Evolutionary conservation across 1,140 invertebrate species (phyloP), one percentile per base, ranked within the genome.

Genomic region (Diprion similis): DNA sequence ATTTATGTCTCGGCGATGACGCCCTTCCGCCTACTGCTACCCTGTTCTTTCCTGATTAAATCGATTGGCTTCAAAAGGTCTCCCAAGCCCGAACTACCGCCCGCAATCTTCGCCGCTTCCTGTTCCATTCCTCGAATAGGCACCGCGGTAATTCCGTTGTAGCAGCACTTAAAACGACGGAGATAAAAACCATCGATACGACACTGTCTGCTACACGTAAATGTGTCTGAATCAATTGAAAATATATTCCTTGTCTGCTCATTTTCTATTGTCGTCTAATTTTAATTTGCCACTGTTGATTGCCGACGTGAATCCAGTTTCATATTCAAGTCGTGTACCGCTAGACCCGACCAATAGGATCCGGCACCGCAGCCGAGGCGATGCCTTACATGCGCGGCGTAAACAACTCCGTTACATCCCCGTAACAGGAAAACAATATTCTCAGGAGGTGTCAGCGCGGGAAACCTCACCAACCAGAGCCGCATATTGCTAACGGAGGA

Each of bases 361-460:
- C 24, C 24, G 2, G 24, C 24, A 37, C 24, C 24, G 24, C 24
- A 37, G 24, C 2, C 75, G 76, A 78, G 73, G 75, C 78, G 81
- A 78, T 81, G 85, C 83, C 82, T 88, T 88, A 88, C 86, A 88
- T 88, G 87, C 87, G 87, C 86, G 88, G 85, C 88, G 87, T 88
- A 88, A 88, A 87, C 87, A 88, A 88, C 87, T 88, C 87, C 83
- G 85, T 88, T 88, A 88, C 87, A 88, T 85, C 85, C 79, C 80
- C 70, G 72, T 85, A 88, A 77, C 83, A 88, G 86, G 87, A 81
- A 82, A 85, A 81, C 83, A 87, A 85, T 78, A 66, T 13, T 46
- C 7, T 73, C 64, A 87, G 73, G 86, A 88, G 86, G 82, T 86
- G 73, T 71, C 76, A 82, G 81, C 84, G 85, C 86, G 86, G 86